These are phyloP conservation scores for Nettapus auritus DNA, from an alignment of 2,113 vertebrate species.

Conservation along the genomic window DNA sequence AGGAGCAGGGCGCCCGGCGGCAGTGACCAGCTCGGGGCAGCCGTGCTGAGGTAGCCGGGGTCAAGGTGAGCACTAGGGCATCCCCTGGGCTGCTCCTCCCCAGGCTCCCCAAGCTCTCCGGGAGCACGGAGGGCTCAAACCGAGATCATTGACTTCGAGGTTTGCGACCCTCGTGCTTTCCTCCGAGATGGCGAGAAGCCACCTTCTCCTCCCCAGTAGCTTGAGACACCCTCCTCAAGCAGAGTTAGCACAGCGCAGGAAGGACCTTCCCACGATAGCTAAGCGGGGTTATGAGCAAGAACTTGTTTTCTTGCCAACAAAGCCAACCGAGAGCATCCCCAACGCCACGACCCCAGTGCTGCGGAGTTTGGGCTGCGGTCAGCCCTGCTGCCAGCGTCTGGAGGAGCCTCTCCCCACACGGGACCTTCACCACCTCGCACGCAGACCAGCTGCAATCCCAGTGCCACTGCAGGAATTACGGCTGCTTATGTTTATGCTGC, in stretches of 20 bases:
- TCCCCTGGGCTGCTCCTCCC: not conserved
- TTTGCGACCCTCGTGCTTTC: not conserved
- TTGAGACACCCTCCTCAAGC: not conserved
- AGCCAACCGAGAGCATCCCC: not conserved
- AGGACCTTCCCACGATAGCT: not conserved
- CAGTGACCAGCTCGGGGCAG: not conserved
- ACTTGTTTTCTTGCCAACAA: not conserved
- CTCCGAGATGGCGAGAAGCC: not conserved
- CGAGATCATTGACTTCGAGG: not conserved
- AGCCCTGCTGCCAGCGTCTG: rapidly evolving
- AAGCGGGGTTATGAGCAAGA: not conserved
- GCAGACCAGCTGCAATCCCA: not conserved
- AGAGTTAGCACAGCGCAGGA: not conserved
- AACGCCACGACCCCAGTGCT: not conserved
- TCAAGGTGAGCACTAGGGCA: slow-evolving; percentile 1
- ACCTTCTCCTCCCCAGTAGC: not conserved
- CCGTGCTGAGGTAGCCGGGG: not conserved
- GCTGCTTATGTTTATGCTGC: rapidly evolving
- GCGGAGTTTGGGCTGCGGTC: not conserved
- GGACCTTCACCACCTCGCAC: not conserved
- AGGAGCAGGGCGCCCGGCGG: not conserved
- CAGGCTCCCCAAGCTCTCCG: rapidly evolving
- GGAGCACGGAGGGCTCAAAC: not conserved
- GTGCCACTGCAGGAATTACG: not conserved
- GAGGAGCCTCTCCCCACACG: not conserved